Evolutionary conservation across 2,797 vertebrate genomes (phyloP), one percentile per base, ranked within the genome.

Genomic region (Pelodytes ibericus): DNA sequence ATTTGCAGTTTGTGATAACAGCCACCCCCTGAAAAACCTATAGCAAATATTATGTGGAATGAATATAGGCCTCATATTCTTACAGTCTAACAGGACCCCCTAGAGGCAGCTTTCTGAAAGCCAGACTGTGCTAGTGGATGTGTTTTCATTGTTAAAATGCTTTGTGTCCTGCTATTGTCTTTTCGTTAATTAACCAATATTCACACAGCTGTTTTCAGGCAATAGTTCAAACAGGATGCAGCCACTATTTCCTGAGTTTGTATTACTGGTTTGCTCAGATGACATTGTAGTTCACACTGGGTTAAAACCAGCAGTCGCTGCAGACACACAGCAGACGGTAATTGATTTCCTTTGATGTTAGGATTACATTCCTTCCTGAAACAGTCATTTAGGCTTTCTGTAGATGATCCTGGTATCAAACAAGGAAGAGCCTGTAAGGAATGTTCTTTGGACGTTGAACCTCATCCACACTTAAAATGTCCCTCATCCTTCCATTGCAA

Each of bases 181-280:
- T 56, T 31, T 8, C 76, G 25, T 69, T 79, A 73, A 73, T 79
- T 59, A 68, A 63, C 76, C 71, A 73, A 63, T 76, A 70, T 79
- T 86, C 86, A 83, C 81, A 80, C 84, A 83, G 82, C 83, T 80
- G 20, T 80, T 80, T 87, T 88, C 86, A 83, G 88, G 83, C 80
- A 22, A 73, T 78, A 79, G 82, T 84, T 84, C 79, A 78, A 83
- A 87, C 91, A 92, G 91, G 91, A 92, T 89, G 86, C 88, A 85
- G 83, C 72, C 66, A 81, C 82, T 86, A 89, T 92, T 93, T 93
- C 91, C 92, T 88, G 77, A 87, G 84, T 91, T 89, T 89, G 86
- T 88, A 83, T 76, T 83, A 83, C 87, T 90, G 86, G 90, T 91
- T 90, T 88, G 85, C 88, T 89, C 85, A 87, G 88, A 83, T 85